Evolutionary conservation across 2,113 vertebrate species (phyloP).

Genomic region (Garra rufa): DNA sequence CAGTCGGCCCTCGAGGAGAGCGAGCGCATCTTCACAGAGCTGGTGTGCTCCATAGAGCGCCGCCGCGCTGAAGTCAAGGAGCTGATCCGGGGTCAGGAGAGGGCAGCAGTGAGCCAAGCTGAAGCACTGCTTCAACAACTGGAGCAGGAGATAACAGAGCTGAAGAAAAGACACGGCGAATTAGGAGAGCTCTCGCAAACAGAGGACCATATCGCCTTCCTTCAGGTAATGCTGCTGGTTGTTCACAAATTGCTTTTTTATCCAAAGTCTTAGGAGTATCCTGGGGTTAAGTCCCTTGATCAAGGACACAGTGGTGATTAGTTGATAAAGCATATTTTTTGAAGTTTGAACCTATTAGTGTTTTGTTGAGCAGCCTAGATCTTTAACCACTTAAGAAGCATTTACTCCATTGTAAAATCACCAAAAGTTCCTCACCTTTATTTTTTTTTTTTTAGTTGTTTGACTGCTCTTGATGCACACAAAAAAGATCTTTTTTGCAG

Average conservation of each 20-base stretch:
- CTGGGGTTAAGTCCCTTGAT: background rate
- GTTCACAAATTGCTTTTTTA: background rate
- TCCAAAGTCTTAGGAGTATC: background rate
- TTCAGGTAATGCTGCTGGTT: slow-evolving; percentile 66
- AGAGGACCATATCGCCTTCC: slow-evolving; percentile 73
- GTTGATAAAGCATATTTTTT: background rate
- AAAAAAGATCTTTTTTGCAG: background rate
- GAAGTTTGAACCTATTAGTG: background rate
- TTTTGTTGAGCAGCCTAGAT: background rate
- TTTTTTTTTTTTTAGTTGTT: too few relatives aligned
- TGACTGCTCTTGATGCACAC: background rate
- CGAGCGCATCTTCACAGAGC: slow-evolving; percentile 71
- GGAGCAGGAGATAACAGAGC: slow-evolving; percentile 72
- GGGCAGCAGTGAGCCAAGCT: slow-evolving; percentile 63
- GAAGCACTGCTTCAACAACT: slow-evolving; percentile 71
- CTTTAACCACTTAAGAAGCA: background rate
- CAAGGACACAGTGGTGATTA: background rate
- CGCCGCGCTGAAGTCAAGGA: slow-evolving; percentile 75
- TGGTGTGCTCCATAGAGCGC: slow-evolving; percentile 73
- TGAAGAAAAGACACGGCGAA: slow-evolving; percentile 70
- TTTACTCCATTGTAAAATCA: background rate
- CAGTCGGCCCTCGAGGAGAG: slow-evolving; percentile 67
- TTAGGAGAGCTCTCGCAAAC: slow-evolving; percentile 69
- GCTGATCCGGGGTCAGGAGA: slow-evolving; percentile 75
- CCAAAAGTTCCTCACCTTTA: too few relatives aligned